Percentiles rank a stretch among this genome's conserved stretches.
phyloP scores from a whole-genome alignment of 2,888 invertebrate species.

The Congeria kusceri region DNA sequence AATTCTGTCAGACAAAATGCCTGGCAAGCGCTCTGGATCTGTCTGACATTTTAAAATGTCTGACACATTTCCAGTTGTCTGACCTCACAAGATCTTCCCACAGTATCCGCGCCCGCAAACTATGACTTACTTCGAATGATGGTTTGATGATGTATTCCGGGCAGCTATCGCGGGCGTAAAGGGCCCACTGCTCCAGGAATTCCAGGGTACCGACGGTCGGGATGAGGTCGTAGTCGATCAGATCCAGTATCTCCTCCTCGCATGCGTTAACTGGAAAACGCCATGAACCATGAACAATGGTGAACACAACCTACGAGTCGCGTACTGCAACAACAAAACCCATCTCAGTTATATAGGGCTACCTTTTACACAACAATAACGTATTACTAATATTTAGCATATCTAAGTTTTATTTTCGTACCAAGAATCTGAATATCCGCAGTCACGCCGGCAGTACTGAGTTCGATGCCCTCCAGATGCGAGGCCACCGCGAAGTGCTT shows the following conservation, averaged over 20 bases:
- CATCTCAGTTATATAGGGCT: too few relatives aligned
- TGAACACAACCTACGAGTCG: too few relatives aligned
- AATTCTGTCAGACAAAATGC: too few relatives aligned
- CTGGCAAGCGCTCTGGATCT: too few relatives aligned
- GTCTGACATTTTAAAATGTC: neutral
- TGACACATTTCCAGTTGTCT: neutral
- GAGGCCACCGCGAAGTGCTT: slow-evolving; percentile 75
- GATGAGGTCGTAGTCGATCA: slow-evolving; percentile 54
- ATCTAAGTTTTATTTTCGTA: too few relatives aligned
- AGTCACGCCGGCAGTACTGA: slow-evolving; percentile 63
- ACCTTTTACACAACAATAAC: too few relatives aligned
- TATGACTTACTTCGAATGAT: slow-evolving; percentile 19
- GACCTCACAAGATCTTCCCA: too few relatives aligned
- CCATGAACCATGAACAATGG: neutral
- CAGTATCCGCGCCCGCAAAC: too few relatives aligned
- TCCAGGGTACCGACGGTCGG: slow-evolving; percentile 57
- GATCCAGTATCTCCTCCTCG: slow-evolving; percentile 60
- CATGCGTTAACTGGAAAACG: slow-evolving; percentile 54
- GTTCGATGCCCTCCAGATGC: slow-evolving; percentile 68
- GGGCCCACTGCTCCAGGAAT: slow-evolving; percentile 56
- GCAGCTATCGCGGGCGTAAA: slow-evolving; percentile 19
- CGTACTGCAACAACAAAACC: too few relatives aligned
- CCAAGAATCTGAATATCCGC: slow-evolving; percentile 73
- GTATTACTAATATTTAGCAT: too few relatives aligned
- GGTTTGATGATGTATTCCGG: slow-evolving; percentile 22